Base-by-base conservation (phyloP, 2,888 invertebrate species). In the Cristatella mucedo region DNA sequence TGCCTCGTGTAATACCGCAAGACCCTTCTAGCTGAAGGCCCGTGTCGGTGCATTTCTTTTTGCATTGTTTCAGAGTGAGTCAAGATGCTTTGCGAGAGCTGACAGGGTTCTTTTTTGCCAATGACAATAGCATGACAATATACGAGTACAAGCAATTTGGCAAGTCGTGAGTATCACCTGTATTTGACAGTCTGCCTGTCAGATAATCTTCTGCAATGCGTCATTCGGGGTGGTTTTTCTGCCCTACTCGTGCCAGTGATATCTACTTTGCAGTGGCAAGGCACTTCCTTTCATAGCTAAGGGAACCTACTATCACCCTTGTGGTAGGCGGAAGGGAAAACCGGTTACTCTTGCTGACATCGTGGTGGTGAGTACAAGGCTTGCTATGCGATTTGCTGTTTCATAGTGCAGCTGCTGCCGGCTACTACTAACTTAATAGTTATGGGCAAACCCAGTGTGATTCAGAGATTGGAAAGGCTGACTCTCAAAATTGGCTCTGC, bases 131-230 rank as follows among this genome's bases (percentile, higher is more conserved):
- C 16, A 33, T 64, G 6, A 63, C 64, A 15, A 50, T 64, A n/a
- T 64, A 63, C 48, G 64, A 64, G 44, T 63, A 58, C 45, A 55
- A 57, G 41, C 54, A 59, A 47, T 60, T 64, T 52, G 63, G 64
- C 2, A 64, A 62, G 53, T 61, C 56, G 63, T 62, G 43, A 39
- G 41, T 20, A 15, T 13, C 30, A 6, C 15, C 15, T 31, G 13
- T 6, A 6, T 9, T 31, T 18, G 7, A 6, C n/a, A 31, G 7
- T n/a, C 13, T 9, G n/a, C 16, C 32, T 9, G 9, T 31, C 13
- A 9, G 18, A 33, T 33, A 9, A 6, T 39, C 16, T 40, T 15
- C 5, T 15, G 16, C 4, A 16, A 21, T 37, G 42, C 32, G 9
- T 4, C 4, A 32, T 3, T n/a, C n/a, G n/a, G n/a, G n/a, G n/a